Conservation (phyloP, 2,888 invertebrate genomes). For the Marronus borbonicus region DNA sequence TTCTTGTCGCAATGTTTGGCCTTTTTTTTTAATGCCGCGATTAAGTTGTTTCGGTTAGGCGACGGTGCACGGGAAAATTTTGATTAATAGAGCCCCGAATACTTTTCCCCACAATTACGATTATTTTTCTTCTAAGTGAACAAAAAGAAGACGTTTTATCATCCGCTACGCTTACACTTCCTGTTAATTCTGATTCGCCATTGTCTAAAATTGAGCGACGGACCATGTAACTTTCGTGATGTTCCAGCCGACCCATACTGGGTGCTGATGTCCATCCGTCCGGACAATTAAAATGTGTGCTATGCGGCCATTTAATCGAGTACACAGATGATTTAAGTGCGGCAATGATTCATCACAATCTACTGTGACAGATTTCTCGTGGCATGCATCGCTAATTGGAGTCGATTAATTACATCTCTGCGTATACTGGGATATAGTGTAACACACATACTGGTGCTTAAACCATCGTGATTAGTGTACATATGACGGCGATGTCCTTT, state of each 20-base stretch:
- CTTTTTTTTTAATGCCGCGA: constrained; percentile 9
- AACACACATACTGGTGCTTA: constrained; percentile 18
- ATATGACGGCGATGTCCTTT: constrained; percentile 32
- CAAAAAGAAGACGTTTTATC: constrained; percentile 48
- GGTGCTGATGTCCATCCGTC: constrained; percentile 51
- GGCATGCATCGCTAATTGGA: constrained; percentile 62
- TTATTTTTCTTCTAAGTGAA: constrained; percentile 29
- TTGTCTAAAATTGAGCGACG: constrained; percentile 50
- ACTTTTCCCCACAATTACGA: constrained; percentile 42
- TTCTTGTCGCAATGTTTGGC: constrained; percentile 8
- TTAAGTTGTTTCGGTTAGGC: constrained; percentile 40
- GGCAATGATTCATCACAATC: constrained; percentile 60
- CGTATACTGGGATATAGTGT: constrained; percentile 25
- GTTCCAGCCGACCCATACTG: constrained; percentile 21
- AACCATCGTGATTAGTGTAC: constrained; percentile 18
- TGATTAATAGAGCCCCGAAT: constrained; percentile 40
- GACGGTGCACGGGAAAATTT: constrained; percentile 40
- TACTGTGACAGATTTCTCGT: constrained; percentile 61
- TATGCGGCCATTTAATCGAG: constrained; percentile 46
- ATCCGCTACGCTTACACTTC: constrained; percentile 41
- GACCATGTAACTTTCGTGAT: constrained; percentile 41
- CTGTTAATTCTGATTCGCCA: constrained; percentile 46
- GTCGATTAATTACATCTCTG: constrained; percentile 60
- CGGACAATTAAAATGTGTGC: constrained; percentile 51
- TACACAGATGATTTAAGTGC: constrained; percentile 57